Evolutionary conservation across 37 sponge, comb jelly and placozoan species (phyloP).

Genomic region (Aphrocallistes beatrix): DNA sequence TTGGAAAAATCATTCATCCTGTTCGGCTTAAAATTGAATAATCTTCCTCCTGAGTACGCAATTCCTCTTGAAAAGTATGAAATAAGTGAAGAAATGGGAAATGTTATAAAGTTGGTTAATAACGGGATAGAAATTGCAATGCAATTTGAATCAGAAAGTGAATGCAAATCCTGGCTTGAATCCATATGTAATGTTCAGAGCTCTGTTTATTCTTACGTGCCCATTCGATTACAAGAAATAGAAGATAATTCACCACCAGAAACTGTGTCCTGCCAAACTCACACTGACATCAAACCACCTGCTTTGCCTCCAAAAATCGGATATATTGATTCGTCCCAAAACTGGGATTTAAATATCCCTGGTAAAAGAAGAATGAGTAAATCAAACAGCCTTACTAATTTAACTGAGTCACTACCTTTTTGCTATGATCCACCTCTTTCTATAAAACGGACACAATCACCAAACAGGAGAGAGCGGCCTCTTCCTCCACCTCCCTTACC

Average conservation of each 20-base stretch:
- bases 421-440: too few relatives aligned
- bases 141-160: background rate
- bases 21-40: background rate
- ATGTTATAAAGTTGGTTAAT: background rate
- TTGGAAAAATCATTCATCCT: background rate
- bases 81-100: background rate
- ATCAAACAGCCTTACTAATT: too few relatives aligned
- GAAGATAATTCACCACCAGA: background rate
- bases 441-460: too few relatives aligned
- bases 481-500: too few relatives aligned
- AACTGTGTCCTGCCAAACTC: too few relatives aligned
- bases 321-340: too few relatives aligned
- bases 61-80: background rate
- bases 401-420: too few relatives aligned
- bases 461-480: too few relatives aligned
- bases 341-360: too few relatives aligned
- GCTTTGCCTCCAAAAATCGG: too few relatives aligned
- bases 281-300: too few relatives aligned
- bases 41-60: background rate
- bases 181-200: background rate
- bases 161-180: background rate
- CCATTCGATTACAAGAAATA: background rate
- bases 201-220: background rate
- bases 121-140: background rate
- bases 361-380: too few relatives aligned